Evolutionary conservation across 2,113 vertebrate species (phyloP).

Genomic region (Sardina pilchardus): DNA sequence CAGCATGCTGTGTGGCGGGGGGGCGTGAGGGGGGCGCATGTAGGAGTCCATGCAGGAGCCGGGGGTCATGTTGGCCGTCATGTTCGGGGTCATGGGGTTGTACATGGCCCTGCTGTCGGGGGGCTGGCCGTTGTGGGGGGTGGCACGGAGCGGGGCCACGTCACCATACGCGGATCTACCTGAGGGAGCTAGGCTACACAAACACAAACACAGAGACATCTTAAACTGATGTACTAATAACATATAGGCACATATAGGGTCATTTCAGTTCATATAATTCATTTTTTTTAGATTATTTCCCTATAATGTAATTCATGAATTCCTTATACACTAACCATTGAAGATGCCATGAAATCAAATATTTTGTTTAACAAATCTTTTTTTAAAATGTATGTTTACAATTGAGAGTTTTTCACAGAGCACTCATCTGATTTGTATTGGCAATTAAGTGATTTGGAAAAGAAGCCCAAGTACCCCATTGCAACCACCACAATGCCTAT

Average conservation of each 20-base stretch:
- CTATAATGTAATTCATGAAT: no score
- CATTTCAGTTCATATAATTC: neutral
- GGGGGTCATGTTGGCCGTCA: slow-evolving; percentile 73
- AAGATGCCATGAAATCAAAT: neutral
- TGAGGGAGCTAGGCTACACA: slow-evolving; percentile 58
- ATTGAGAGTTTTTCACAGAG: neutral
- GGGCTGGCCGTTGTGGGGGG: slow-evolving; percentile 58
- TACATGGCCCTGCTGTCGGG: slow-evolving; percentile 79
- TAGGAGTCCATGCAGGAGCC: slow-evolving; percentile 84
- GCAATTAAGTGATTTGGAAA: neutral
- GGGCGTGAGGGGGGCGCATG: slow-evolving; percentile 78
- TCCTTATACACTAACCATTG: no score
- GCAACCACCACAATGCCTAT: neutral
- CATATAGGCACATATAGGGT: neutral
- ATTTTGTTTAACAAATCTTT: neutral
- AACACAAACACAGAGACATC: neutral
- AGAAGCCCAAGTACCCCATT: neutral
- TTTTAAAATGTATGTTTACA: neutral
- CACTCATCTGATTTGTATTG: neutral
- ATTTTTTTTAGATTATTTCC: no score
- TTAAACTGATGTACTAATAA: neutral
- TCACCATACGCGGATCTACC: slow-evolving; percentile 64
- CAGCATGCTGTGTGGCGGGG: slow-evolving; percentile 70
- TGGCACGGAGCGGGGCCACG: slow-evolving; percentile 63
- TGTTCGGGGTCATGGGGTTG: slow-evolving; percentile 76